These are phyloP conservation scores for Rhineura floridana DNA, from an alignment of 2,113 vertebrate species.

Conservation along the genomic window DNA sequence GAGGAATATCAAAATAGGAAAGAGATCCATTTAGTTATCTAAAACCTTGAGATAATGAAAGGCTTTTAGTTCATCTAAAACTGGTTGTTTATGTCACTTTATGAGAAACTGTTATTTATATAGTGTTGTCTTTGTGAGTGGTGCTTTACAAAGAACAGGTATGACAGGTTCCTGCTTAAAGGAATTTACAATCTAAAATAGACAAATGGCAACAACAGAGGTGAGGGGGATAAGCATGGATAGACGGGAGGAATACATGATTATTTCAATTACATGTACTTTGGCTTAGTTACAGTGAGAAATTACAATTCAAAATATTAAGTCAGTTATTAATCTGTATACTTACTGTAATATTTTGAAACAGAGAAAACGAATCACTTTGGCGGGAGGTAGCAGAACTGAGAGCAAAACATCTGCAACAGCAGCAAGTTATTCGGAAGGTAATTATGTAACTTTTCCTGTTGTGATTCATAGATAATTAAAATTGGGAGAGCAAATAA, in stretches of 20 bases:
- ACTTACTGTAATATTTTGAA: slow-evolving; percentile 37
- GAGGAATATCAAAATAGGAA: background rate
- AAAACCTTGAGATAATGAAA: background rate
- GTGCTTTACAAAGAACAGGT: too few species aligned
- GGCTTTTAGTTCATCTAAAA: background rate
- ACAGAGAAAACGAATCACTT: slow-evolving; percentile 93
- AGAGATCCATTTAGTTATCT: background rate
- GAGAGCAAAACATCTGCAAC: slow-evolving; percentile 90
- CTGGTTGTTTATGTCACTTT: background rate
- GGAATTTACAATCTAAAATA: too few species aligned
- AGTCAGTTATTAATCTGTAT: background rate
- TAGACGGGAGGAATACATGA: background rate
- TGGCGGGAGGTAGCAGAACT: slow-evolving; percentile 95
- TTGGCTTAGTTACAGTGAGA: background rate
- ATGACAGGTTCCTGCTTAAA: too few species aligned
- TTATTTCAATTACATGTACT: background rate
- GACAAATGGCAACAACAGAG: too few species aligned
- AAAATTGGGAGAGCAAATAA: background rate
- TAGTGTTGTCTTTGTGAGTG: background rate
- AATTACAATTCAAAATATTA: background rate
- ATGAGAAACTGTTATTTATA: background rate
- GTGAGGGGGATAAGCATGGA: too few species aligned
- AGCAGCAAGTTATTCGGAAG: slow-evolving; percentile 95
- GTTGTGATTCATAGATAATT: background rate
- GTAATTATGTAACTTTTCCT: slow-evolving; percentile 69